Evolutionary conservation across 2,797 vertebrate species (phyloP).

Genomic region (Gobionotothen gibberifrons): DNA sequence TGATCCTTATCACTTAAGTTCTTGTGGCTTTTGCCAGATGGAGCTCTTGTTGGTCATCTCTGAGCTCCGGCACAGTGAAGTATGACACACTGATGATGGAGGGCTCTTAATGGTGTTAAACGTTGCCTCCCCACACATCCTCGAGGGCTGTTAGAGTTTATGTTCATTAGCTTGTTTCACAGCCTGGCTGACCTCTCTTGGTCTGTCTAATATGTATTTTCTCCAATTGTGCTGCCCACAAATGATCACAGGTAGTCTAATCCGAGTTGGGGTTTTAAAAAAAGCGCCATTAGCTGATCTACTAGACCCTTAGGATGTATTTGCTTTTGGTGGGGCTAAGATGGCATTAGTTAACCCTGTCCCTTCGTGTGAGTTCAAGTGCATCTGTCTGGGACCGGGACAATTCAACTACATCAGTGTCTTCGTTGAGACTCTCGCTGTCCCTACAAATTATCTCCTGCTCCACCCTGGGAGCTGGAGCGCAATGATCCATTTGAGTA

Average conservation of each 20-base stretch:
- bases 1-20: slow-evolving; percentile 72
- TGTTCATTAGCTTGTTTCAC: slow-evolving; percentile 77
- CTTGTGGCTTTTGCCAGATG: slow-evolving; percentile 69
- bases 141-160: slow-evolving; percentile 69
- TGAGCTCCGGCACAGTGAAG: slow-evolving; percentile 26
- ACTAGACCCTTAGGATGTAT: slow-evolving; percentile 26
- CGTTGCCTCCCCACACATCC: slow-evolving; percentile 57
- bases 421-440: slow-evolving; percentile 67
- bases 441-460: slow-evolving; percentile 74
- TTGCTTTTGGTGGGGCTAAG: slow-evolving; percentile 25
- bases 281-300: slow-evolving; percentile 50
- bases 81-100: slow-evolving; percentile 51
- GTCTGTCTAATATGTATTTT: slow-evolving; percentile 55
- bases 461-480: slow-evolving; percentile 70
- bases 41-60: slow-evolving; percentile 57
- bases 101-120: slow-evolving; percentile 67
- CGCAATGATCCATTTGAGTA: slow-evolving; percentile 77
- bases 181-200: slow-evolving; percentile 65
- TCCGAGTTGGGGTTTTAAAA: slow-evolving; percentile 63
- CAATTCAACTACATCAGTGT: slow-evolving; percentile 67
- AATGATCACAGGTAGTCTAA: slow-evolving; percentile 66
- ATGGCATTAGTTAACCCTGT: slow-evolving; percentile 49
- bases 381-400: slow-evolving; percentile 47
- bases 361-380: slow-evolving; percentile 27
- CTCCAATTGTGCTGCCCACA: slow-evolving; percentile 57